Evolutionary conservation across 2,113 vertebrate genomes (phyloP).

Genomic region (Trinectes maculatus): DNA sequence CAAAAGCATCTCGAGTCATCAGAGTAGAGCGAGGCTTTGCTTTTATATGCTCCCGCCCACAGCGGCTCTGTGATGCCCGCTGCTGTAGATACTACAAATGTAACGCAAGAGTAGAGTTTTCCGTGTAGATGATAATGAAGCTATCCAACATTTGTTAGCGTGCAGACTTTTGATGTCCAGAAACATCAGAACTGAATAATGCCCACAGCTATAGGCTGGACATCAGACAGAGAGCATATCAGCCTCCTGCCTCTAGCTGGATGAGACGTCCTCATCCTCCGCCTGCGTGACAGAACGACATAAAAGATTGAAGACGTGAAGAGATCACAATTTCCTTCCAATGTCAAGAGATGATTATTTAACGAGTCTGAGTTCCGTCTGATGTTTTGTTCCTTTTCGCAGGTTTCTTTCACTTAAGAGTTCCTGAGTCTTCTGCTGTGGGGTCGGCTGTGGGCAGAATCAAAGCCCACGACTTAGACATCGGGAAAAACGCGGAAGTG

Average conservation of each 20-base stretch:
- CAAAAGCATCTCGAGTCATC: background rate
- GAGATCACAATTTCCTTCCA: slow-evolving; percentile 1
- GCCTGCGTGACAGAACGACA: slow-evolving; percentile 5
- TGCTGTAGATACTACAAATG: background rate
- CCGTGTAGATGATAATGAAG: slow-evolving; percentile 32
- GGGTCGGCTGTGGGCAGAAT: slow-evolving; percentile 93
- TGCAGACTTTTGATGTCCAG: slow-evolving; percentile 50
- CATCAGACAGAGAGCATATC: slow-evolving; percentile 47
- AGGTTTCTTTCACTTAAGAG: slow-evolving; percentile 97
- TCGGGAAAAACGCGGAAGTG: slow-evolving; percentile 93
- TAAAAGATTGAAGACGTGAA: slow-evolving; percentile 27
- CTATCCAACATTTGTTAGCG: slow-evolving; percentile 25
- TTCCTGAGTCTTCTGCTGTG: slow-evolving; percentile 91
- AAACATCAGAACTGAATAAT: slow-evolving; percentile 54
- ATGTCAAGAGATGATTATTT: slow-evolving; percentile 27
- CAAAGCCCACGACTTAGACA: slow-evolving; percentile 95
- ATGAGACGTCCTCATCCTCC: slow-evolving; percentile 25
- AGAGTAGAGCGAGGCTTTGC: background rate
- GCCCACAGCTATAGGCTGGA: slow-evolving; percentile 32
- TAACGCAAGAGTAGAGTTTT: background rate
- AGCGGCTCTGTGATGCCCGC: background rate
- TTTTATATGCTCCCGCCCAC: background rate
- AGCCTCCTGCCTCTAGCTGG: slow-evolving; percentile 32
- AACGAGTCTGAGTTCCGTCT: slow-evolving; percentile 15
- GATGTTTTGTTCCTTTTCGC: slow-evolving; percentile 28